A percentile compares a stretch with the other conserved stretches of the same genome.
Conservation (phyloP, 2,113 vertebrate species). For the Pangasianodon gigas region DNA sequence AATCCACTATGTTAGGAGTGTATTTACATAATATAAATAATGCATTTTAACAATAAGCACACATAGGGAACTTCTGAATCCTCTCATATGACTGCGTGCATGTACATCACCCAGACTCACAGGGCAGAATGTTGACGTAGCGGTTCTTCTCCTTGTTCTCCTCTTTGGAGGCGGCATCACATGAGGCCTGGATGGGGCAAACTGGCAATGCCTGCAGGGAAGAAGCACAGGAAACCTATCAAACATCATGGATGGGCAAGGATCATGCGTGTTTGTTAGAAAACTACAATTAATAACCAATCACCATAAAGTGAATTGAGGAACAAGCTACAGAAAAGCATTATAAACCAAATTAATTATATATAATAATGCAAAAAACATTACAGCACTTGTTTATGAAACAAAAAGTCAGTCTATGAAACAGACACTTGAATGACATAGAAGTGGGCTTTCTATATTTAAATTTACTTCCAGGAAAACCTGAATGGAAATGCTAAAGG, state of each 20-base stretch:
- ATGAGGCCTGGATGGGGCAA: constrained; percentile 94
- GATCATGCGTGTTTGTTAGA: too few species aligned
- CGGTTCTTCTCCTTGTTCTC: constrained; percentile 99
- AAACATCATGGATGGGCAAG: background rate
- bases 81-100: background rate
- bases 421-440: background rate
- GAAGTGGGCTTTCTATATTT: background rate
- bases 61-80: background rate
- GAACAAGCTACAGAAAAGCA: background rate
- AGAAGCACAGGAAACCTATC: background rate
- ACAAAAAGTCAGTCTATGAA: background rate
- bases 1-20: background rate
- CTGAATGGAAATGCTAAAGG: background rate
- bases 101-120: constrained; percentile 71
- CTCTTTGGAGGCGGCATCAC: constrained; percentile 96
- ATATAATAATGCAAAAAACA: background rate
- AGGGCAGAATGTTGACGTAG: constrained; percentile 98
- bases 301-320: background rate
- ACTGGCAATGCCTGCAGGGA: constrained; percentile 86
- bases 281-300: background rate
- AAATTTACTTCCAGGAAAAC: background rate
- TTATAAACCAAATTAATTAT: background rate
- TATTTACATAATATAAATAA: background rate
- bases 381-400: background rate
- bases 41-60: background rate